Evolutionary conservation across 2,113 vertebrate genomes (phyloP).

Genomic region (Alethe castanea): DNA sequence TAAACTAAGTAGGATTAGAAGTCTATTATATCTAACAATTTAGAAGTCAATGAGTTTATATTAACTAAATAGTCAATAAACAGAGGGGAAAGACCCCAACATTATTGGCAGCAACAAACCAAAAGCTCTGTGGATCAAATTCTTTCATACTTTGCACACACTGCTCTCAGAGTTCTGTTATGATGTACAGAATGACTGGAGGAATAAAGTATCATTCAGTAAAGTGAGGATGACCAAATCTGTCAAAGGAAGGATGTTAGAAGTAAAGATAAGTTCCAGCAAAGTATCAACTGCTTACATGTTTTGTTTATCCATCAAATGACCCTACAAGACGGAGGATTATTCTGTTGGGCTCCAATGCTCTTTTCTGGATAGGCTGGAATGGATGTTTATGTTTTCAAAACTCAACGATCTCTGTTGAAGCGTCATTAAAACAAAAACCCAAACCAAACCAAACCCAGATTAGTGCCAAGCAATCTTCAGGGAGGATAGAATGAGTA

Average conservation of each 20-base stretch:
- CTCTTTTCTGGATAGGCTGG: not conserved
- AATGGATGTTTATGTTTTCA: constrained; percentile 5
- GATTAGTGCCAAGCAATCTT: constrained; percentile 38
- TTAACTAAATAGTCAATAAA: not conserved
- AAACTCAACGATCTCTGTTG: not conserved
- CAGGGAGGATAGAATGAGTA: constrained; percentile 4
- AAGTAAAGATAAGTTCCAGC: not conserved
- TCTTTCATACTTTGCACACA: not conserved
- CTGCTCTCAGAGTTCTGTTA: not conserved
- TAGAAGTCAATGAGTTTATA: not conserved
- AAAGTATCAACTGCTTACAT: not conserved
- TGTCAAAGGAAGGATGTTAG: not conserved
- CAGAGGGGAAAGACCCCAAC: not conserved
- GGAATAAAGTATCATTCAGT: not conserved
- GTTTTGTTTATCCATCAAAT: not conserved
- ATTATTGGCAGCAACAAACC: not conserved
- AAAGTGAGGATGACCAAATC: not conserved
- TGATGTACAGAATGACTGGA: not conserved
- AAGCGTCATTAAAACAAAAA: constrained; percentile 35
- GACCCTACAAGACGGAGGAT: not conserved
- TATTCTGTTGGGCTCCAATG: not conserved
- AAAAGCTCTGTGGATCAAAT: not conserved
- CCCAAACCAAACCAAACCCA: not conserved
- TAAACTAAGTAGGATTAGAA: not conserved
- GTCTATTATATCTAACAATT: not conserved